Conservation (phyloP, 2,888 invertebrate genomes). For the Leptinotarsa rubiginosa region DNA sequence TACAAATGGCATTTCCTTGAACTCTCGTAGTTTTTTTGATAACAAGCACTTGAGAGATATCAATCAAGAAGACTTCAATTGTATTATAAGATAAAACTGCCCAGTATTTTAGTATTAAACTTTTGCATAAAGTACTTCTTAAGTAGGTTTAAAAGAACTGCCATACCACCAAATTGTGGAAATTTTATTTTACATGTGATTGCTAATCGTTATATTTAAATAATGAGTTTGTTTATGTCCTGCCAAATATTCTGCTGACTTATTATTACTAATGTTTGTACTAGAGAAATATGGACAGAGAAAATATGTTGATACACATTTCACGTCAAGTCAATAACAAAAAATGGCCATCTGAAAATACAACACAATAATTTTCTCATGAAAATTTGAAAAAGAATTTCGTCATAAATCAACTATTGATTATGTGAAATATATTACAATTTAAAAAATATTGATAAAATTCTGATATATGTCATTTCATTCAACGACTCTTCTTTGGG, state of each 20-base stretch:
- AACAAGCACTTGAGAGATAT: slow-evolving; percentile 14
- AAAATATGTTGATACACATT: slow-evolving; percentile 12
- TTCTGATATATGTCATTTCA: no score
- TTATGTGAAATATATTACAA: no score
- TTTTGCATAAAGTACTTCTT: slow-evolving; percentile 30
- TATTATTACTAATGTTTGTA: not conserved
- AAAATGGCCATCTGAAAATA: not conserved
- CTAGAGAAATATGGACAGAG: no score
- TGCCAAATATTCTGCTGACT: slow-evolving; percentile 11
- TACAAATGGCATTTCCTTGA: slow-evolving; percentile 1
- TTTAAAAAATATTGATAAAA: no score
- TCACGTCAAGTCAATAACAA: slow-evolving; percentile 3
- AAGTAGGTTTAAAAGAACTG: slow-evolving; percentile 40
- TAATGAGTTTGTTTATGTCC: slow-evolving; percentile 30
- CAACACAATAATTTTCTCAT: not conserved
- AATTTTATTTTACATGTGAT: slow-evolving; percentile 8
- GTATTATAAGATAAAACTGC: slow-evolving; percentile 46
- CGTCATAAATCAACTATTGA: no score
- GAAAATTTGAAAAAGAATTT: not conserved
- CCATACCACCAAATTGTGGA: slow-evolving; percentile 41
- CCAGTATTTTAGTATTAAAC: slow-evolving; percentile 48
- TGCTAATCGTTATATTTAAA: slow-evolving; percentile 8
- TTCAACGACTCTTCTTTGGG: no score
- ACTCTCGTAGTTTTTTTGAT: not conserved
- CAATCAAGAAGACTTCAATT: slow-evolving; percentile 41